A percentile compares a stretch with the other conserved stretches of the same genome.
Evolutionary conservation across 2,797 vertebrate species (phyloP).

Genomic region (Halcyon leucocephala): DNA sequence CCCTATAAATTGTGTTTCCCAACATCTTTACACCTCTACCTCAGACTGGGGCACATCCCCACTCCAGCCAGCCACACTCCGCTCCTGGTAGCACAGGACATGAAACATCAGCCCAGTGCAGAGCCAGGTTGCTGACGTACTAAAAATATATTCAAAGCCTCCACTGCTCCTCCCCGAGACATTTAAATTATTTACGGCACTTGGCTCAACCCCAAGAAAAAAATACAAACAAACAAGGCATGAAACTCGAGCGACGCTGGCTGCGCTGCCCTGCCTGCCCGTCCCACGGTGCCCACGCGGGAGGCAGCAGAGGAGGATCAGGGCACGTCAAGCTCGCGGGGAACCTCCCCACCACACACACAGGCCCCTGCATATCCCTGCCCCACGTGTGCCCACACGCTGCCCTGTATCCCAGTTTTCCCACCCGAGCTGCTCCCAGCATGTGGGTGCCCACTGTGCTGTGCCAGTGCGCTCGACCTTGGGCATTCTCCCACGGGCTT

Average conservation of each 20-base stretch:
- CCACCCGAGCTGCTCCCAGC: neutral
- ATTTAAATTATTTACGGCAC: constrained; percentile 52
- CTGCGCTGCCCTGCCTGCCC: neutral
- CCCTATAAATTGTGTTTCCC: neutral
- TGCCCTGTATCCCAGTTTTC: neutral
- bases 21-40: neutral
- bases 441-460: fast-evolving
- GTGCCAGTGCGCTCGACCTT: fast-evolving
- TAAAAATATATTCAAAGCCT: neutral
- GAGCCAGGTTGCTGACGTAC: constrained; percentile 30
- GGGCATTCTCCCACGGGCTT: fast-evolving
- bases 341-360: neutral
- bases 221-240: constrained; percentile 36
- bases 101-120: neutral
- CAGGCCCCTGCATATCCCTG: neutral
- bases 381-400: fast-evolving
- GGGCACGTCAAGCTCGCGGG: fast-evolving
- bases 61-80: neutral
- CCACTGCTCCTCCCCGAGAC: neutral
- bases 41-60: neutral
- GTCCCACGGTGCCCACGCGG: neutral
- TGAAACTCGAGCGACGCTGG: neutral
- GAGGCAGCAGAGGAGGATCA: neutral
- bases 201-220: constrained; percentile 47
- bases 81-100: neutral